Percentiles rank a stretch among this genome's conserved stretches.
Evolutionary conservation across 2,797 vertebrate species (phyloP).

Genomic region (Lacerta bilineata): DNA sequence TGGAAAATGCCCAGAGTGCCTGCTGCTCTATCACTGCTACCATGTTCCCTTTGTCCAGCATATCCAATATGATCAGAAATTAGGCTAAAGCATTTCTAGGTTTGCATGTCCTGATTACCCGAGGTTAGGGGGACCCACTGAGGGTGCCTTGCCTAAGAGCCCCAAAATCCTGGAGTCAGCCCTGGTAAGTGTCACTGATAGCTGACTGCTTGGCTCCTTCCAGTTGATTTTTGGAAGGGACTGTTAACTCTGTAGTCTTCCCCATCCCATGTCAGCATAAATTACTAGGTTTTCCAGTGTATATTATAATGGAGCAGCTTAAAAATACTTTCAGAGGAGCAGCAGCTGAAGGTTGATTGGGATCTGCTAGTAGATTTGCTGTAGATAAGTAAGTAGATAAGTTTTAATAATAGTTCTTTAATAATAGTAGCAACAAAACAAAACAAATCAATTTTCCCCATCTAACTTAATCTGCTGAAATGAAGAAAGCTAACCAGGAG

Average conservation of each 20-base stretch:
- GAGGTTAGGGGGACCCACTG: not conserved
- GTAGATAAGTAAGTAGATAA: not conserved
- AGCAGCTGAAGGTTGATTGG: not conserved
- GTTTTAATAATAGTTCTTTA: not conserved
- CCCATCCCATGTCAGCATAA: conserved; percentile 16
- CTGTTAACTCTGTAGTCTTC: not conserved
- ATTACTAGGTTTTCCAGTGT: not conserved
- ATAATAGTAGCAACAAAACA: no score
- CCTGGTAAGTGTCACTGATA: not conserved
- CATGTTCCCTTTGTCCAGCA: not conserved
- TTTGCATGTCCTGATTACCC: not conserved
- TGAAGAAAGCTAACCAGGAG: no score
- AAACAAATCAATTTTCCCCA: no score
- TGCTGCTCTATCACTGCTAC: not conserved
- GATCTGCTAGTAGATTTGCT: not conserved
- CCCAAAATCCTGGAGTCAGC: not conserved
- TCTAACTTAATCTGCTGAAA: no score
- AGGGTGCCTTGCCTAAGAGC: not conserved
- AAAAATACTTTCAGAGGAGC: not conserved
- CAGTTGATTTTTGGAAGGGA: not conserved
- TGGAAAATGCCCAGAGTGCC: not conserved
- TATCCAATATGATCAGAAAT: not conserved
- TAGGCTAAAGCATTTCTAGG: not conserved
- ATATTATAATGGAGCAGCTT: not conserved
- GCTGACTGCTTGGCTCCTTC: not conserved